phyloP scores from a whole-genome alignment of 2,113 vertebrate genomes.

The Geococcyx californianus region DNA sequence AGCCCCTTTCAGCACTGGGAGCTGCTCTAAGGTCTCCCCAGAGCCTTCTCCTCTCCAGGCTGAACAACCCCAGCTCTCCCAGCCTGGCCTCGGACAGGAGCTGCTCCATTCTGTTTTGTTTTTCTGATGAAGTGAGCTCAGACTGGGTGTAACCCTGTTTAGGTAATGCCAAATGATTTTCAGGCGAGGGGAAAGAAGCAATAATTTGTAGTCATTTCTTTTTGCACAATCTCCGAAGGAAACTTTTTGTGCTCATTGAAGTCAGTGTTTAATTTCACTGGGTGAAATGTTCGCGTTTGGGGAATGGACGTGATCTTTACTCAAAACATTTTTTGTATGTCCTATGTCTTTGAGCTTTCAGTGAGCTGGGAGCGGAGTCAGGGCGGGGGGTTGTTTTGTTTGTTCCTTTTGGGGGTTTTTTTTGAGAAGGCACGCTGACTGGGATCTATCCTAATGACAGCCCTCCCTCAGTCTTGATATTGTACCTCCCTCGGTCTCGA shows the following conservation, averaged over 20 bases:
- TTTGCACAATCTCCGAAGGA: background rate
- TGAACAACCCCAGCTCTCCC: too few species aligned
- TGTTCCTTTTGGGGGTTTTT: background rate
- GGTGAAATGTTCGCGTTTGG: background rate
- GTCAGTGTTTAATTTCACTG: background rate
- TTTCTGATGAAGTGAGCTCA: background rate
- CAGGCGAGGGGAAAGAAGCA: background rate
- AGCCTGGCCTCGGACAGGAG: too few species aligned
- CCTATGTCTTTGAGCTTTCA: background rate
- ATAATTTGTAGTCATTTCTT: background rate
- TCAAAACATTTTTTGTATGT: background rate
- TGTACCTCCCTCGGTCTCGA: background rate
- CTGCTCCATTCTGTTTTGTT: too few species aligned
- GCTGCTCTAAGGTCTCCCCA: too few species aligned
- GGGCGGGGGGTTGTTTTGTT: background rate
- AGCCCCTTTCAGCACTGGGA: too few species aligned
- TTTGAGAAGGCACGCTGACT: background rate
- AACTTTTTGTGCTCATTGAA: background rate
- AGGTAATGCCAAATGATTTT: background rate
- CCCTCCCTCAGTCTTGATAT: background rate
- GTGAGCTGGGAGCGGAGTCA: background rate
- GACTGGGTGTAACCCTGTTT: background rate
- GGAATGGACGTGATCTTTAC: background rate
- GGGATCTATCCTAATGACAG: background rate
- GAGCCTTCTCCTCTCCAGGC: too few species aligned